A percentile compares a stretch with the other conserved stretches of the same genome.
Conservation (phyloP, 2,113 vertebrate species). For the Salvelinus namaycush region DNA sequence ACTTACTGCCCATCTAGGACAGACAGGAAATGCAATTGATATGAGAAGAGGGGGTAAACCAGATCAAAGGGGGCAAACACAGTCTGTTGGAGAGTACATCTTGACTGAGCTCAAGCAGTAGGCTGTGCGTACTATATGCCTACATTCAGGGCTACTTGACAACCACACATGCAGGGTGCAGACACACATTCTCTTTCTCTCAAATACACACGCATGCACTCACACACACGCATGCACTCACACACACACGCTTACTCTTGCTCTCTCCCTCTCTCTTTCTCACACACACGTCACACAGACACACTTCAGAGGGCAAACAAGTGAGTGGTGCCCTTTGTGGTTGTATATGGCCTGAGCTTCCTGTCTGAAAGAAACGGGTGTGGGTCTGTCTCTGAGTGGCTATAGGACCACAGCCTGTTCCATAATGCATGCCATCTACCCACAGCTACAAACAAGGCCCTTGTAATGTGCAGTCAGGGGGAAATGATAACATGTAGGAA, state of each 20-base stretch:
- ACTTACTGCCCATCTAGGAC: not conserved
- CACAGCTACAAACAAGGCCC: conserved; percentile 40
- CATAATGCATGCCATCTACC: conserved; percentile 38
- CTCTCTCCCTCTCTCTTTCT: not conserved
- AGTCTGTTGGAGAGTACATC: conserved; percentile 21
- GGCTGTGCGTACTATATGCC: conserved; percentile 16
- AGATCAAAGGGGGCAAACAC: not conserved
- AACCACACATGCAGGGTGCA: too few relatives aligned
- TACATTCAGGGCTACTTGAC: conserved; percentile 35
- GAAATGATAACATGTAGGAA: conserved; percentile 36
- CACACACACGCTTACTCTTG: conserved; percentile 9
- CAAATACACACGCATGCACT: too few relatives aligned
- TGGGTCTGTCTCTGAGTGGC: conserved; percentile 11
- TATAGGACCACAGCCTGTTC: conserved; percentile 21
- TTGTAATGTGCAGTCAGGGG: conserved; percentile 24
- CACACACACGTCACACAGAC: conserved; percentile 24
- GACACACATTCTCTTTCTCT: too few relatives aligned
- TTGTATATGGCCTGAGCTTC: conserved; percentile 46
- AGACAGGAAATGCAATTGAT: not conserved
- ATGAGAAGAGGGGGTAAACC: not conserved
- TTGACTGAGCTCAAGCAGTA: conserved; percentile 21
- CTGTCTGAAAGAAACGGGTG: conserved; percentile 16
- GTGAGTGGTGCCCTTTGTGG: conserved; percentile 35
- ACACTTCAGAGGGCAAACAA: conserved; percentile 42
- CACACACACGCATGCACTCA: conserved; percentile 20